A percentile compares a stretch with the other conserved stretches of the same genome.
These are phyloP conservation scores for Tetragonula carbonaria DNA, from an alignment of 2,888 invertebrate species.

Conservation along the genomic window DNA sequence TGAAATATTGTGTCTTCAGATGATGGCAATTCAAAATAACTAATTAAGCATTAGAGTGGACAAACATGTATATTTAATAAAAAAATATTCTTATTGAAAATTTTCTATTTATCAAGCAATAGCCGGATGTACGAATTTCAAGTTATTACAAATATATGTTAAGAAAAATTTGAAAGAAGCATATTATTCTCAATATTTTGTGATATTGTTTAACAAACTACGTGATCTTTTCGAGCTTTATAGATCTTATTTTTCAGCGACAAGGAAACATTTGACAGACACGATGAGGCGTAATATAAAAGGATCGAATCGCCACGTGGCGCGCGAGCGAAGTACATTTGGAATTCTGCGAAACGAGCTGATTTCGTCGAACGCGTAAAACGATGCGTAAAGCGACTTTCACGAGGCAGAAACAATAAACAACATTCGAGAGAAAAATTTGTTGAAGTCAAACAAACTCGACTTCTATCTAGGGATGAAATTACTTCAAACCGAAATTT, in stretches of 20 bases:
- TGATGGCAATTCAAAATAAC: neutral
- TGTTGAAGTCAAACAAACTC: slow-evolving; percentile 54
- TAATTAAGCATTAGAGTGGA: neutral
- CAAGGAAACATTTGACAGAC: slow-evolving; percentile 15
- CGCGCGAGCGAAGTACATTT: slow-evolving; percentile 55
- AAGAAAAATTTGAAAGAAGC: neutral
- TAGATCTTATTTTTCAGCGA: slow-evolving; percentile 11
- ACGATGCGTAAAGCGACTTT: slow-evolving; percentile 63
- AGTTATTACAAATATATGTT: neutral
- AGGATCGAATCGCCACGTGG: slow-evolving; percentile 54
- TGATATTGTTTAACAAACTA: neutral
- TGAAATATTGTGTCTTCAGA: neutral
- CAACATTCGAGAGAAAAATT: slow-evolving; percentile 50
- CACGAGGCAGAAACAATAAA: slow-evolving; percentile 65
- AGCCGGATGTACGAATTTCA: neutral
- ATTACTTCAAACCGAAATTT: slow-evolving; percentile 11
- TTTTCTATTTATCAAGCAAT: neutral
- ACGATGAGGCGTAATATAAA: slow-evolving; percentile 24
- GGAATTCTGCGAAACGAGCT: slow-evolving; percentile 66
- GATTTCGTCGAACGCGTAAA: slow-evolving; percentile 68
- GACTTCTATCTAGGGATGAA: slow-evolving; percentile 18
- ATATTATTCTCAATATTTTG: neutral
- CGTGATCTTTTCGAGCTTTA: neutral
- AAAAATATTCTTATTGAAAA: no score
- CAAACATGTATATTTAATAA: neutral